Base-by-base conservation (phyloP, 2,113 vertebrate genomes). In the Nettapus auritus region DNA sequence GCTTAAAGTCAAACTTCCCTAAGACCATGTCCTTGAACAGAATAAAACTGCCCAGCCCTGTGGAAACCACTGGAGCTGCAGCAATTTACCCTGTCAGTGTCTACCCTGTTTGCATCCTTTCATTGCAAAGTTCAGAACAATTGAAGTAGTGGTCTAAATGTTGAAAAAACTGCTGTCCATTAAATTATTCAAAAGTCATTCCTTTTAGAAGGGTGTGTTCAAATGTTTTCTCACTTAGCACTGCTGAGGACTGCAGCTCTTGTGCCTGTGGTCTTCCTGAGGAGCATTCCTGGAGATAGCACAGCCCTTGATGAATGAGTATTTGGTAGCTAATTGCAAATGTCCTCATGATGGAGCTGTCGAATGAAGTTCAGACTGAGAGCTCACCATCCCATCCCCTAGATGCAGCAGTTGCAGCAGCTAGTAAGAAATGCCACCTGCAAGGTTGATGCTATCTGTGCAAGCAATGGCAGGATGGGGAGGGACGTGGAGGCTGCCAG, bases 251-350 rank as follows among this genome's bases (percentile, higher is more conserved):
- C 40, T 55, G 19, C 13, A 46, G 13, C 73, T 79, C 63, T 34
- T 0, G 0, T 38, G 10, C 40, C 59, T 2, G 0, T 22, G 34
- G 44, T 15, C 40, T 77, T 74, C 52, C 55, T 44, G 53, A 34
- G 34, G 33, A 78, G 11, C 0, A 0, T 46, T 94, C 34, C 52
- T 8, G 7, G 67, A 86, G 33, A 33, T 60, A 59, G 36, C 66
- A 23, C 52, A 86, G 38, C 10, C 14, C 9, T 70, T 70, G 11
- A 40, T 79, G 71, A 36, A 19, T 70, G 5, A 38, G 36, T 28
- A 13, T 64, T 92, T 86, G 16, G 57, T 68, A 44, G 11, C 23
- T 76, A 80, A 75, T 55, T 16, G 3, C 53, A 19, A 69, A 95
- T 33, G 60, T 44, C 11, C 66, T 90, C 3, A 2, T 90, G 33